Conservation (phyloP, 2,113 vertebrate species). For the Mus pahari region DNA sequence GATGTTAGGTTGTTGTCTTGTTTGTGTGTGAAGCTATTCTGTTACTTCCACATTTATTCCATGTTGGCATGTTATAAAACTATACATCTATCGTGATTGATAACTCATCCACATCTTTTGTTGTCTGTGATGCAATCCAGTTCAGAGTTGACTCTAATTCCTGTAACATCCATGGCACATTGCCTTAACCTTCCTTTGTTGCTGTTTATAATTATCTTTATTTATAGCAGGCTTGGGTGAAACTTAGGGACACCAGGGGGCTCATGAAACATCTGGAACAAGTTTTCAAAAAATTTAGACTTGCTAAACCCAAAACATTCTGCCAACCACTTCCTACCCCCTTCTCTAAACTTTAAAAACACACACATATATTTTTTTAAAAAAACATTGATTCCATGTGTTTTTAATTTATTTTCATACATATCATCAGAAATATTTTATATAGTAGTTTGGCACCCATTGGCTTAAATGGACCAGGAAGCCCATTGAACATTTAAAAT, state of each 20-base stretch:
- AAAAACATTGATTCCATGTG: conserved; percentile 76
- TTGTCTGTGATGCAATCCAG: conserved; percentile 53
- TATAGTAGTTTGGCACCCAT: conserved; percentile 62
- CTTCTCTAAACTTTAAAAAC: conserved; percentile 62
- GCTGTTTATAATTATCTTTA: conserved; percentile 76
- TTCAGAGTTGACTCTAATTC: conserved; percentile 32
- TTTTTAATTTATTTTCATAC: conserved; percentile 76
- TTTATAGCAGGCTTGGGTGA: conserved; percentile 75
- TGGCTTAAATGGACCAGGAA: background rate
- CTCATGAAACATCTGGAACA: conserved; percentile 80
- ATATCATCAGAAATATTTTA: conserved; percentile 55
- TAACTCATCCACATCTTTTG: background rate
- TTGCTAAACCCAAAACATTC: conserved; percentile 64
- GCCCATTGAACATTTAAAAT: conserved; percentile 68
- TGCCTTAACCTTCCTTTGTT: conserved; percentile 25
- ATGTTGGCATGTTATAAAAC: background rate
- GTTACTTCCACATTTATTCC: conserved; percentile 36
- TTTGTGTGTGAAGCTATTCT: conserved; percentile 31
- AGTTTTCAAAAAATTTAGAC: conserved; percentile 73
- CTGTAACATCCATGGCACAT: conserved; percentile 6
- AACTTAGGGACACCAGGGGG: conserved; percentile 59
- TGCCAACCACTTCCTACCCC: conserved; percentile 63
- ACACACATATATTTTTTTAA: background rate
- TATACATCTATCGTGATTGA: conserved; percentile 5
- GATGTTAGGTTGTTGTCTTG: background rate